A percentile compares a stretch with the other conserved stretches of the same genome.
These are phyloP conservation scores for Brachionus rubens DNA, from an alignment of 1,140 invertebrate species.

Conservation along the genomic window DNA sequence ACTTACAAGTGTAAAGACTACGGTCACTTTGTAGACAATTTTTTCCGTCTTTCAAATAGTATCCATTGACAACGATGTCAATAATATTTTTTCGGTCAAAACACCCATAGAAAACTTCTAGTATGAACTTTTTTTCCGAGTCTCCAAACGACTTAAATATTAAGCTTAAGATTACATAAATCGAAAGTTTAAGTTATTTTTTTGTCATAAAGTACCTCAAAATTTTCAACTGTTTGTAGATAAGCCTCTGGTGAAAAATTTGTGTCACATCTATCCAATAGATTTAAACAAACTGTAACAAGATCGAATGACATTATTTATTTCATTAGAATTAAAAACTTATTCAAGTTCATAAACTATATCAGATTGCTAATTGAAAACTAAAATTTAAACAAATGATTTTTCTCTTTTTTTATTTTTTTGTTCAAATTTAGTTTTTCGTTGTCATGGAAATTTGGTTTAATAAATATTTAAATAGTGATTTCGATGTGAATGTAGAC, in stretches of 20 bases:
- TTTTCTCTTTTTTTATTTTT: neutral
- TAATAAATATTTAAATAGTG: constrained; percentile 15
- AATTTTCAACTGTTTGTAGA: constrained; percentile 17
- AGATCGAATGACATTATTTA: constrained; percentile 17
- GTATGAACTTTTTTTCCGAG: neutral
- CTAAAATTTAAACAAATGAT: constrained; percentile 15
- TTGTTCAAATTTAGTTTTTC: neutral
- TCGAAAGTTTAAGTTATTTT: neutral
- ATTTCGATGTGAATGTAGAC: constrained; percentile 34
- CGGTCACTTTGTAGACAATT: constrained; percentile 12
- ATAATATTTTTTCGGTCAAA: constrained; percentile 18
- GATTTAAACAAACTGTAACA: neutral
- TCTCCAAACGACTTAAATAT: neutral
- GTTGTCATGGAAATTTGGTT: constrained; percentile 26
- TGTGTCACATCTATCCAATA: constrained; percentile 21
- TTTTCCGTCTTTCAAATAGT: constrained; percentile 34
- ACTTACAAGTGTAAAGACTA: constrained; percentile 31
- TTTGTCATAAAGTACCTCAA: neutral
- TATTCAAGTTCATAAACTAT: neutral
- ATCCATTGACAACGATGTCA: constrained; percentile 20
- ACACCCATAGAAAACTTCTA: constrained; percentile 36
- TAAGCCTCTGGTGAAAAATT: constrained; percentile 36
- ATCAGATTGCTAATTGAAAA: constrained; percentile 8
- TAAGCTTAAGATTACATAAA: neutral
- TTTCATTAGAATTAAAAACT: neutral